These are phyloP conservation scores for Trissolcus japonicus DNA, from an alignment of 2,888 invertebrate genomes.

Conservation along the genomic window DNA sequence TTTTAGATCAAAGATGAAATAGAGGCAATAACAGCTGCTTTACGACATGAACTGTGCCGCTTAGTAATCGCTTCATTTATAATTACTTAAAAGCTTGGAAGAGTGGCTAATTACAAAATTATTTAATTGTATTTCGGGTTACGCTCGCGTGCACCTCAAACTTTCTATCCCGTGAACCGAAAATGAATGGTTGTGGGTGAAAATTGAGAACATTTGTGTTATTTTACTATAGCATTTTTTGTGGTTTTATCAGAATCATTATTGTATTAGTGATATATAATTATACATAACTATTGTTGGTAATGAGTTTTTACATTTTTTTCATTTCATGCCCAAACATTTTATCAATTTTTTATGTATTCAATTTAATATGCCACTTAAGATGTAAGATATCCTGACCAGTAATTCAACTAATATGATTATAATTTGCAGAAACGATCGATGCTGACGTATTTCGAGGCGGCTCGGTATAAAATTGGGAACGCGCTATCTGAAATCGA, in stretches of 20 bases:
- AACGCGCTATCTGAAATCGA: constrained; percentile 89
- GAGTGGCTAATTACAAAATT: background rate
- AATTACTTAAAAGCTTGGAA: constrained; percentile 1
- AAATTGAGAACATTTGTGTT: background rate
- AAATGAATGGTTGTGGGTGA: constrained; percentile 7
- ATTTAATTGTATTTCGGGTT: too few relatives aligned
- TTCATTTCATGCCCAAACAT: too few relatives aligned
- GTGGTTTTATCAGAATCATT: background rate
- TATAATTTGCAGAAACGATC: constrained; percentile 86
- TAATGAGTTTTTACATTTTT: too few relatives aligned
- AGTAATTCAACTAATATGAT: background rate
- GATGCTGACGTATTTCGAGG: constrained; percentile 94
- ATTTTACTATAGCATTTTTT: background rate
- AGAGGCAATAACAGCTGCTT: too few relatives aligned
- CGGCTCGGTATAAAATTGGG: constrained; percentile 91
- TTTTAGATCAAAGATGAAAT: too few relatives aligned
- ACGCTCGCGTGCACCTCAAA: constrained; percentile 15
- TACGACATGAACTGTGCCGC: too few relatives aligned
- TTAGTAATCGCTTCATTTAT: too few relatives aligned
- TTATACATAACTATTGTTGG: too few relatives aligned
- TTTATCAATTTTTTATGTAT: too few relatives aligned
- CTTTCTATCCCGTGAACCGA: constrained; percentile 31
- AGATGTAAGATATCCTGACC: background rate
- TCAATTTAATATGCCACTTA: too few relatives aligned
- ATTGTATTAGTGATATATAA: too few relatives aligned